Evolutionary conservation across 2,113 vertebrate genomes (phyloP).

Genomic region (Phalacrocorax pelagicus): DNA sequence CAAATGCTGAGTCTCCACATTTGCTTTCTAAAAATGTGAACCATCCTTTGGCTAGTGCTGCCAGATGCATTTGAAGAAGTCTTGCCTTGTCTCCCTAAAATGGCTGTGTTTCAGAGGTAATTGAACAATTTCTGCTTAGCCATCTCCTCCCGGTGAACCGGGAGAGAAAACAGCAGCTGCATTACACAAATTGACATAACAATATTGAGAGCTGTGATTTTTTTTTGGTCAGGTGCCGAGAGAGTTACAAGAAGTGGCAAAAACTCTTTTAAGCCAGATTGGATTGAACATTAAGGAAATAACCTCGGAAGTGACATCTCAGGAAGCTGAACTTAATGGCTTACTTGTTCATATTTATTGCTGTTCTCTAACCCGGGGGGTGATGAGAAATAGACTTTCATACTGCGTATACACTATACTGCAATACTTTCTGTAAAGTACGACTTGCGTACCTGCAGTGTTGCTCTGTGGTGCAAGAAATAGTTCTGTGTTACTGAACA

Average conservation of each 20-base stretch:
- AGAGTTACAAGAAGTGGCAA: background rate
- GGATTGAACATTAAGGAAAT: background rate
- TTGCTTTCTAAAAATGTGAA: background rate
- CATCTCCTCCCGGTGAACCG: background rate
- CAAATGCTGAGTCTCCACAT: background rate
- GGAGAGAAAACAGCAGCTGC: background rate
- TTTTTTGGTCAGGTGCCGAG: background rate
- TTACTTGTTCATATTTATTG: background rate
- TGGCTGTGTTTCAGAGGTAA: background rate
- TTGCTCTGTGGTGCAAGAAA: background rate
- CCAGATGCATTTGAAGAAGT: background rate
- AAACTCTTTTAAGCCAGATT: background rate
- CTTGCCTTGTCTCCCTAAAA: background rate
- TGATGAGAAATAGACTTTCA: background rate
- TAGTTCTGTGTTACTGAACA: background rate
- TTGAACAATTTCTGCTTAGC: background rate
- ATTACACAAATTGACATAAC: background rate
- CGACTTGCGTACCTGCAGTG: rapidly evolving
- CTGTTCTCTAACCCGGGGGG: background rate
- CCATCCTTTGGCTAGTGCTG: background rate
- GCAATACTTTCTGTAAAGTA: background rate
- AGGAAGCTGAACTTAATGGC: background rate
- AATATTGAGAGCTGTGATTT: background rate
- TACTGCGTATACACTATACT: background rate
- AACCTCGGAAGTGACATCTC: background rate